These are phyloP conservation scores for Antheraea assamensis DNA, from an alignment of 2,888 invertebrate species.

Conservation along the genomic window DNA sequence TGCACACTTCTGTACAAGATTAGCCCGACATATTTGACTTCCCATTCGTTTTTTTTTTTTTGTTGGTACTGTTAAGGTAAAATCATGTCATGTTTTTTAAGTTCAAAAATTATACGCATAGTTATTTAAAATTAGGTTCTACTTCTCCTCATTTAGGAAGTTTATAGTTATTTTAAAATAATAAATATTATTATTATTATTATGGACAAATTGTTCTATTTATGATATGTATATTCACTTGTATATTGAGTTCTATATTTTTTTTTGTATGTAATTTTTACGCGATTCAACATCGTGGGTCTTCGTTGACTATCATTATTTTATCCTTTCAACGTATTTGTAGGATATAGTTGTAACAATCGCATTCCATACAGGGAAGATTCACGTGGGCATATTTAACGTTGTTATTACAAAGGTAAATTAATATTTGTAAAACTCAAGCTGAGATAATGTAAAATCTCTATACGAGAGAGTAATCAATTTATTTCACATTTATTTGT, in stretches of 20 bases:
- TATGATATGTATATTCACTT: conserved; percentile 59
- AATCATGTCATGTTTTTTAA: conserved; percentile 12
- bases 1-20: too few species aligned
- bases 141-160: conserved; percentile 63
- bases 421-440: not conserved
- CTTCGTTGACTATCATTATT: conserved; percentile 34
- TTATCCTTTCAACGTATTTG: conserved; percentile 28
- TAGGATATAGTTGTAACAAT: conserved; percentile 32
- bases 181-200: conserved; percentile 48
- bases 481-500: not conserved
- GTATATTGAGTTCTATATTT: conserved; percentile 47
- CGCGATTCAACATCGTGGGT: conserved; percentile 55
- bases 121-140: conserved; percentile 59
- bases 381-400: conserved; percentile 16
- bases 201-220: conserved; percentile 58
- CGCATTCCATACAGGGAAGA: conserved; percentile 61
- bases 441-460: not conserved
- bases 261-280: conserved; percentile 50
- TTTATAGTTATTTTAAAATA: conserved; percentile 54
- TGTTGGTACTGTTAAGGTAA: not conserved
- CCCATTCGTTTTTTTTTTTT: not conserved
- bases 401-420: conserved; percentile 13
- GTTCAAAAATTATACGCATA: conserved; percentile 34
- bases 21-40: not conserved
- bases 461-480: not conserved